Conservation (phyloP, 1,140 invertebrate genomes). For the Gerris buenoi region DNA sequence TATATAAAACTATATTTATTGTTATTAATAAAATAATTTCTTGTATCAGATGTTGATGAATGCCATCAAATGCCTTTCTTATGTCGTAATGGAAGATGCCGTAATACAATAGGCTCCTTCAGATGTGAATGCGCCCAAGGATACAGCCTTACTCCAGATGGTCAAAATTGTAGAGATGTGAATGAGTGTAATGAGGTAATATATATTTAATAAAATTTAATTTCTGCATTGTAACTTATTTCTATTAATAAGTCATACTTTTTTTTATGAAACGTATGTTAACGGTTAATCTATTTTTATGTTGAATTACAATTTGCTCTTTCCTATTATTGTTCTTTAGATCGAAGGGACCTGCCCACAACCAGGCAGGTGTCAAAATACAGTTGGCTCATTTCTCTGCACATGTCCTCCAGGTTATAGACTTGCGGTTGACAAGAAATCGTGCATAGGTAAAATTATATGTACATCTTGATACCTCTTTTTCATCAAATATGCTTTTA, state of each 20-base stretch:
- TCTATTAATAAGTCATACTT: no score
- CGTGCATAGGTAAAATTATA: constrained; percentile 46
- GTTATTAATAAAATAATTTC: neutral
- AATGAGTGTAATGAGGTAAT: constrained; percentile 51
- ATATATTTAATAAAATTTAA: neutral
- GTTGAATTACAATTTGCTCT: no score
- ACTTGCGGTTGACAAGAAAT: constrained; percentile 40
- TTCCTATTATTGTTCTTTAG: constrained; percentile 26
- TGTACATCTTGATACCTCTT: constrained; percentile 22
- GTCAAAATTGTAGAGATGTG: constrained; percentile 50
- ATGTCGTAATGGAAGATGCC: constrained; percentile 63
- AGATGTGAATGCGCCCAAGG: constrained; percentile 68
- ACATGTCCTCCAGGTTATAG: constrained; percentile 49
- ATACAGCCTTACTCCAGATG: constrained; percentile 48
- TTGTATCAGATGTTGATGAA: constrained; percentile 58
- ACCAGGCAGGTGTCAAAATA: constrained; percentile 49
- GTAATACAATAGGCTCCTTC: constrained; percentile 67
- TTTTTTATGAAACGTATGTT: no score
- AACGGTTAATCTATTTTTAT: no score
- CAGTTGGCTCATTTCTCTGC: constrained; percentile 53
- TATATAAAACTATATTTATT: neutral
- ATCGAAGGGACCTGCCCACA: constrained; percentile 40
- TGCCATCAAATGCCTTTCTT: constrained; percentile 62
- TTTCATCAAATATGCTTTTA: neutral
- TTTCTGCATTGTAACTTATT: no score